Evolutionary conservation across 2,888 invertebrate genomes (phyloP).

Genomic region (Sarcophaga variegata): DNA sequence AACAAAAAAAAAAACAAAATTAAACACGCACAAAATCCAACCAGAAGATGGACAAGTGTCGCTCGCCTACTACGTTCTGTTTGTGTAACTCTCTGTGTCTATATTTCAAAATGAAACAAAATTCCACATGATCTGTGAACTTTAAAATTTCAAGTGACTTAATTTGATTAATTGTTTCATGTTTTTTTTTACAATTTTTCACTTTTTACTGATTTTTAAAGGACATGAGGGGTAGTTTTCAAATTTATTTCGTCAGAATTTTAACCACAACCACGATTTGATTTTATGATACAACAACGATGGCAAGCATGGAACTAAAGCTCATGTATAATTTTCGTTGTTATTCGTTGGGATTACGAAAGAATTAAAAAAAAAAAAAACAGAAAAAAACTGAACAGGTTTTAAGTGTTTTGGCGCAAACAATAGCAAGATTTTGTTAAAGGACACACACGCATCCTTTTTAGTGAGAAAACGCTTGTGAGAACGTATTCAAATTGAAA

Average conservation of each 20-base stretch:
- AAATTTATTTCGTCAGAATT: not conserved
- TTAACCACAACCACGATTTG: not conserved
- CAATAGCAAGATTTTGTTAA: conserved; percentile 47
- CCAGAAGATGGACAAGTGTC: conserved; percentile 64
- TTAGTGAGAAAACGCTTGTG: not conserved
- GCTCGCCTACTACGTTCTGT: not conserved
- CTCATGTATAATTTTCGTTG: conserved; percentile 1
- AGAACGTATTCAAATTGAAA: conserved; percentile 47
- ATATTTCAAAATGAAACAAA: conserved; percentile 23
- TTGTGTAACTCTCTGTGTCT: not conserved
- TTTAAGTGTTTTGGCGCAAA: conserved; percentile 59
- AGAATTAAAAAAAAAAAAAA: not conserved
- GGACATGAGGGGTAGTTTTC: conserved; percentile 27
- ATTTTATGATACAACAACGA: conserved; percentile 24
- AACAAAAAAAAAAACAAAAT: not conserved
- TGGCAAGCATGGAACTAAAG: not conserved
- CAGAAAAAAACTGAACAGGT: conserved; percentile 57
- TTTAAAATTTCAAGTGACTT: conserved; percentile 68
- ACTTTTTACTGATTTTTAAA: conserved; percentile 25
- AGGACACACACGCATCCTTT: conserved; percentile 43
- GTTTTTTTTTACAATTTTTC: conserved; percentile 12
- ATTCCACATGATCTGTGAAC: conserved; percentile 46
- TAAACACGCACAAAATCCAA: not conserved
- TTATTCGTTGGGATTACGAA: conserved; percentile 1
- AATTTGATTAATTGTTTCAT: conserved; percentile 68